Percentiles rank a stretch among this genome's conserved stretches.
Evolutionary conservation across 2,113 vertebrate species (phyloP).

Genomic region (Nothoprocta perdicaria): DNA sequence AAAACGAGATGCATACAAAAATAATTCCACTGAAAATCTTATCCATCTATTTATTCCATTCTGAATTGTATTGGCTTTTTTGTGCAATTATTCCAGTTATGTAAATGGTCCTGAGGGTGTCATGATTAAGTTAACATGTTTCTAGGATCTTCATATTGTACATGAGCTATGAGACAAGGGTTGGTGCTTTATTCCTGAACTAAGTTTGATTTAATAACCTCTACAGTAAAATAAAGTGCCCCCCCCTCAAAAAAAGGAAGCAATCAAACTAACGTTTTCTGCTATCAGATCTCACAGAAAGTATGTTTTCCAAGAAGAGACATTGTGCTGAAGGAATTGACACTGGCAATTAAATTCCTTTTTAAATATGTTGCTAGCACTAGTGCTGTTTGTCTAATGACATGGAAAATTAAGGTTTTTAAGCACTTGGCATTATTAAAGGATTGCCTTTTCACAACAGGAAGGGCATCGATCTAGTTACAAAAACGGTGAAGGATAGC

Average conservation of each 20-base stretch:
- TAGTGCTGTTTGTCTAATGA: conserved; percentile 54
- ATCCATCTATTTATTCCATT: background rate
- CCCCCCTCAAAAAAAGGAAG: background rate
- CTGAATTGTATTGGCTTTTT: background rate
- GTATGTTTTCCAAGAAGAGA: background rate
- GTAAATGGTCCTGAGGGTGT: background rate
- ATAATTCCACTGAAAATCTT: background rate
- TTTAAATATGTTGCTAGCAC: conserved; percentile 5
- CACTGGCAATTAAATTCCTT: conserved; percentile 9
- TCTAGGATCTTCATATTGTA: background rate
- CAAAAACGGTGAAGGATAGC: background rate
- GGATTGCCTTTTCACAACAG: background rate
- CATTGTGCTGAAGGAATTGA: background rate
- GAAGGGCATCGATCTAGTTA: background rate
- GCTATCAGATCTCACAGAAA: background rate
- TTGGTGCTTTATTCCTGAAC: conserved; percentile 11
- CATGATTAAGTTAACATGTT: conserved; percentile 17
- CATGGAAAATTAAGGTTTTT: conserved; percentile 56
- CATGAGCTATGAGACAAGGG: background rate
- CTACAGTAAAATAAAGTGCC: background rate
- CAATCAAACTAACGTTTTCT: background rate
- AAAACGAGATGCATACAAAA: background rate
- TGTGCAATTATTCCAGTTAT: conserved; percentile 5
- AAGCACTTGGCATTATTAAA: conserved; percentile 36
- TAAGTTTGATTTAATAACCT: background rate